Conservation (phyloP, 1,140 invertebrate genomes). For the Phymorhynchus buccinoides region DNA sequence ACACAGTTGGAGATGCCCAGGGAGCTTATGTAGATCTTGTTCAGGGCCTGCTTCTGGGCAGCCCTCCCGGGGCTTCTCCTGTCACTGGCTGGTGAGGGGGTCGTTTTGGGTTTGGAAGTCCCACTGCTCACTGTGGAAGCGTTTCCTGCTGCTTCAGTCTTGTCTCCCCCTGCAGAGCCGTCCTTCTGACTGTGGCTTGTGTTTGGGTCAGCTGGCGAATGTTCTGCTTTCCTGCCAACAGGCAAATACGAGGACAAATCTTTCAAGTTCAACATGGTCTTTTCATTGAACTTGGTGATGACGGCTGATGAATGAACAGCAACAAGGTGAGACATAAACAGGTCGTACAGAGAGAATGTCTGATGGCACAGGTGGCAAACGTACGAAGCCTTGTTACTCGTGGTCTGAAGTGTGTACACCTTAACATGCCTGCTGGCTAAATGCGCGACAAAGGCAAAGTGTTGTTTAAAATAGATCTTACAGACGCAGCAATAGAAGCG, state of each 20-base stretch:
- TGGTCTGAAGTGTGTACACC: slow-evolving; percentile 41
- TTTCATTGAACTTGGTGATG: slow-evolving; percentile 28
- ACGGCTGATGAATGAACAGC: slow-evolving; percentile 40
- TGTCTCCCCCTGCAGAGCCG: background rate
- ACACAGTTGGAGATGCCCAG: slow-evolving; percentile 7
- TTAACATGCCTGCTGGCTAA: slow-evolving; percentile 45
- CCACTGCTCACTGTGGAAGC: background rate
- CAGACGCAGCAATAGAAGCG: slow-evolving; percentile 41
- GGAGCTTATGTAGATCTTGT: slow-evolving; percentile 35
- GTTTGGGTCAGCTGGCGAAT: background rate
- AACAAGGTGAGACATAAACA: slow-evolving; percentile 44
- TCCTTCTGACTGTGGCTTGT: background rate
- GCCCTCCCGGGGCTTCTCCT: slow-evolving; percentile 5
- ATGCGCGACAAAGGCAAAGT: slow-evolving; percentile 40
- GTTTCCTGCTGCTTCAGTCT: background rate
- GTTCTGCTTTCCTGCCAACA: background rate
- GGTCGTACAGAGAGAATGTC: slow-evolving; percentile 36
- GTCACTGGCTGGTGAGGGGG: background rate
- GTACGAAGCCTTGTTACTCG: slow-evolving; percentile 34
- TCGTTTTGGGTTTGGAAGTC: background rate
- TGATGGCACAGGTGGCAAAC: slow-evolving; percentile 49
- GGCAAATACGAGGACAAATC: background rate
- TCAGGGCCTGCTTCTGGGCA: slow-evolving; percentile 39
- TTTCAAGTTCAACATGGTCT: background rate
- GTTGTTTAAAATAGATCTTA: slow-evolving; percentile 9